Conservation (phyloP, 2,113 vertebrate species). For the Morone chrysops region DNA sequence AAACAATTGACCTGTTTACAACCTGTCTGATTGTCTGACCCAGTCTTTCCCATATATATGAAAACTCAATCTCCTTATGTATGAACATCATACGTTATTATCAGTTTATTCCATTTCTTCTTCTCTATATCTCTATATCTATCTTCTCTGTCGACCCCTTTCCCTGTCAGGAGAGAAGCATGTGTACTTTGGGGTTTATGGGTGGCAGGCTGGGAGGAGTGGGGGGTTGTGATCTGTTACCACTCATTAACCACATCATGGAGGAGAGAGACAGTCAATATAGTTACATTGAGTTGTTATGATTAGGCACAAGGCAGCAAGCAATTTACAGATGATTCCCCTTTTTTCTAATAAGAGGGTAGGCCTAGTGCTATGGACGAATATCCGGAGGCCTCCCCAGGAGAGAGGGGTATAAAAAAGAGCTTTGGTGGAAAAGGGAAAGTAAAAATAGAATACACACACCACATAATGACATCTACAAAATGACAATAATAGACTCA, state of each 20-base stretch:
- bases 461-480: constrained; percentile 78
- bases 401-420: constrained; percentile 23
- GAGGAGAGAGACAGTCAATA: constrained; percentile 36
- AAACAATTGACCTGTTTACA: too few relatives aligned
- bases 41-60: too few relatives aligned
- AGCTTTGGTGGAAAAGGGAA: constrained; percentile 53
- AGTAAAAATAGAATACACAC: constrained; percentile 74
- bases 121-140: too few relatives aligned
- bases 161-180: constrained; percentile 17
- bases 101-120: too few relatives aligned
- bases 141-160: too few relatives aligned
- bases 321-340: constrained; percentile 78
- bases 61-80: background rate
- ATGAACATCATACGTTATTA: too few relatives aligned
- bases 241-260: constrained; percentile 23
- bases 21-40: too few relatives aligned
- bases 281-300: constrained; percentile 78
- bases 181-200: constrained; percentile 10
- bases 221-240: constrained; percentile 12
- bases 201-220: background rate
- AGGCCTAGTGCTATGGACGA: constrained; percentile 43
- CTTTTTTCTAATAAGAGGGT: constrained; percentile 74
- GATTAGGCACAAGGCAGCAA: constrained; percentile 75
- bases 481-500: constrained; percentile 58
- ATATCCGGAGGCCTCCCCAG: constrained; percentile 11